Base-by-base conservation (phyloP, 2,888 invertebrate genomes). In the Podotricha telesiphe region DNA sequence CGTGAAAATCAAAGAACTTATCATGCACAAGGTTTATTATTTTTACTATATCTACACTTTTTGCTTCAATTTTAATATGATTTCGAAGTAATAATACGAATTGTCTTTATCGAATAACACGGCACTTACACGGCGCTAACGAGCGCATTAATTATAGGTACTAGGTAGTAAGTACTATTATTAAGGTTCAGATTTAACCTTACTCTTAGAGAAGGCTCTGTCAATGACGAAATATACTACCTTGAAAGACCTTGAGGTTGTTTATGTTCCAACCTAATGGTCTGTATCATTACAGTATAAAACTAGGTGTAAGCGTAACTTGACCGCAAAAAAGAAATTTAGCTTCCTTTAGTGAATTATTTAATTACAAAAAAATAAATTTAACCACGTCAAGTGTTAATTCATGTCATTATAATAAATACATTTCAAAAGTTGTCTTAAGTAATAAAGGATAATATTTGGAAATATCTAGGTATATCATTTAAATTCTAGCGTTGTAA, bases 401-500 rank as follows among this genome's bases (percentile, higher is more conserved):
- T n/a, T n/a, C n/a, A n/a, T n/a, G n/a, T n/a, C 48, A n/a, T 37
- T 6, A 58, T 22, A 58, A 20, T 48, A 5, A 22, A 28, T 10
- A 42, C 37, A 53, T 11, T 1, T 17, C 13, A 67, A n/a, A n/a
- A 45, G 28, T 45, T 40, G 7, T n/a, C 17, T 3, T 42, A n/a
- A 67, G 34, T 20, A 37, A 37, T 45, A 20, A 51, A 2, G 8
- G 5, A 10, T 10, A 48, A 62, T 48, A 59, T 17, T 42, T 45
- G 3, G 53, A 55, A 34, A 61, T 47, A 51, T 34, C n/a, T n/a
- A n/a, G n/a, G 37, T 34, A 34, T 10, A 55, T 55, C 45, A 67
- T 67, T 50, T 51, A 58, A 68, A 64, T 58, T 58, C 56, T 40
- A 64, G 0, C 20, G 17, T 40, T 48, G 28, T 50, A 67, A 64